Conservation (phyloP, 2,797 vertebrate species). For the Pempheris klunzingeri region DNA sequence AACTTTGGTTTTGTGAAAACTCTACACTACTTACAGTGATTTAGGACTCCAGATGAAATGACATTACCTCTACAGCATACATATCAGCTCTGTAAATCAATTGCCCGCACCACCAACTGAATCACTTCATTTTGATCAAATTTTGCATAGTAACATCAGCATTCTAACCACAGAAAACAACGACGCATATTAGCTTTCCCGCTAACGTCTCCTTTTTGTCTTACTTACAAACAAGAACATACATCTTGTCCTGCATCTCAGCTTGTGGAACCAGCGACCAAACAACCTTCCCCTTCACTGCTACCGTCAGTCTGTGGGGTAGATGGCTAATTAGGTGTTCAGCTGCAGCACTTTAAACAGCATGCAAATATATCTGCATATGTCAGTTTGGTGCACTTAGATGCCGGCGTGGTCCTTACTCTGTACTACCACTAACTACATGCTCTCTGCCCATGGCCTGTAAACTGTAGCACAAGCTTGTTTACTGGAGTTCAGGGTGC, state of each 20-base stretch:
- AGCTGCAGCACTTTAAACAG: background rate
- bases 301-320: background rate
- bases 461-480: background rate
- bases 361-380: background rate
- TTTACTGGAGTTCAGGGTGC: background rate
- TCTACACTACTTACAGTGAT: no score
- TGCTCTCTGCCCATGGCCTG: background rate
- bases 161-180: background rate
- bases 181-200: background rate
- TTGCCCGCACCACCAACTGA: background rate
- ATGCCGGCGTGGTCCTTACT: background rate
- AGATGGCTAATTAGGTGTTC: conserved; percentile 1
- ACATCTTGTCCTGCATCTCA: background rate
- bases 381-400: background rate
- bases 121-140: background rate
- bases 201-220: background rate
- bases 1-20: background rate
- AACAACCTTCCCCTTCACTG: background rate
- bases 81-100: background rate
- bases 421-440: background rate
- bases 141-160: background rate
- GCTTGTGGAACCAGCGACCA: background rate
- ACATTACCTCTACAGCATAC: background rate
- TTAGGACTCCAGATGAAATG: background rate
- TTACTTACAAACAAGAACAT: background rate